Conservation (phyloP, 2,888 invertebrate genomes). For the Hirtodrosophila cameraria region DNA sequence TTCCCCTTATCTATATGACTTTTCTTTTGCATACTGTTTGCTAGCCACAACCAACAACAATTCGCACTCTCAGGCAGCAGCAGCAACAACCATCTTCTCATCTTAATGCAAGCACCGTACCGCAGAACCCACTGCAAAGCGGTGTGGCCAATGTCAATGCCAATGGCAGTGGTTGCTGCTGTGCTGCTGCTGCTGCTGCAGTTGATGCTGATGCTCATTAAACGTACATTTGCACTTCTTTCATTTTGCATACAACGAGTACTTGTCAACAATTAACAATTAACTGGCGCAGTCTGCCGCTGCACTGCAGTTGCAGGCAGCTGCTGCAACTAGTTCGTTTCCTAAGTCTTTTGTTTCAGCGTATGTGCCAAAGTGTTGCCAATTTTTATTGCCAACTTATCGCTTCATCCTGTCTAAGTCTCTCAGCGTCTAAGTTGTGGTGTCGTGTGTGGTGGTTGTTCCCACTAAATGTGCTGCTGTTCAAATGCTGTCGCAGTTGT, state of each 20-base stretch:
- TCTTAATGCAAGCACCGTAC: conserved; percentile 4
- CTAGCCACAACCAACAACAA: conserved; percentile 11
- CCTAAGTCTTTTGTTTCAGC: conserved; percentile 63
- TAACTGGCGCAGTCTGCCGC: conserved; percentile 62
- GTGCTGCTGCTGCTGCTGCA: too few relatives aligned
- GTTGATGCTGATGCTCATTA: conserved; percentile 58
- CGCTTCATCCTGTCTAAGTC: conserved; percentile 63
- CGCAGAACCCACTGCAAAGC: conserved; percentile 4
- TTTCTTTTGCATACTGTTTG: conserved; percentile 1
- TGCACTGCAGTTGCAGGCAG: conserved; percentile 16
- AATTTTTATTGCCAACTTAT: conserved; percentile 77
- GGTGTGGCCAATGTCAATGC: too few relatives aligned
- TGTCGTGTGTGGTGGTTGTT: conserved; percentile 61
- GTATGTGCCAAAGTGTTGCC: conserved; percentile 76
- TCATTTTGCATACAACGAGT: conserved; percentile 59
- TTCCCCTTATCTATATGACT: conserved; percentile 25
- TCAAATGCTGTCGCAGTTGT: conserved; percentile 39
- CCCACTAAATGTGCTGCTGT: conserved; percentile 56
- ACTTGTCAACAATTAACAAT: conserved; percentile 75
- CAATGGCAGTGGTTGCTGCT: conserved; percentile 17
- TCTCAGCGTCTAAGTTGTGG: conserved; percentile 20
- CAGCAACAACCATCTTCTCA: neutral
- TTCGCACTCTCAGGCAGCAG: conserved; percentile 8
- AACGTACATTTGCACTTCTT: conserved; percentile 71
- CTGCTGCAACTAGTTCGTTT: conserved; percentile 45